These are phyloP conservation scores for Scrobipalpa costella DNA, from an alignment of 2,888 invertebrate genomes.

Conservation along the genomic window DNA sequence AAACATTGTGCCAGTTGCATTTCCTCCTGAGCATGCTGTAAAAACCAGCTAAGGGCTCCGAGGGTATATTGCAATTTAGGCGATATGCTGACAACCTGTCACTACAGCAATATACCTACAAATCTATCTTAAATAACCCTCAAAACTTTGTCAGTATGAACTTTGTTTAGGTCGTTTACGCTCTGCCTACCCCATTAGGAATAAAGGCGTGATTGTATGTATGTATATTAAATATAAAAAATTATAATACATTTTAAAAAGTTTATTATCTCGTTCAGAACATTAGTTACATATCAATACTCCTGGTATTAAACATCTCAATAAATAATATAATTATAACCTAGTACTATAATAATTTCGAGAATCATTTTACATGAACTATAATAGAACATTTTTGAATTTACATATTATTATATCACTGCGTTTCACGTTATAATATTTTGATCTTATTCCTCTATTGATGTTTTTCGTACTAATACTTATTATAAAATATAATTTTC, in stretches of 20 bases:
- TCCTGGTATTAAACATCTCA: constrained; percentile 54
- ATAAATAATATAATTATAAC: constrained; percentile 63
- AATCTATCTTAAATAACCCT: too few relatives aligned
- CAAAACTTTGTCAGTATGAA: too few relatives aligned
- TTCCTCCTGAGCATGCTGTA: too few relatives aligned
- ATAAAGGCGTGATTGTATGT: too few relatives aligned
- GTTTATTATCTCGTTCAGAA: constrained; percentile 57
- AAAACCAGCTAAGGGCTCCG: too few relatives aligned
- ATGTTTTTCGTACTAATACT: constrained; percentile 65
- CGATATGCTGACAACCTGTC: too few relatives aligned
- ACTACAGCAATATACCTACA: too few relatives aligned
- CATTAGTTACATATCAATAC: constrained; percentile 42
- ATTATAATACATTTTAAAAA: constrained; percentile 16
- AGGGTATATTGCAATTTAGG: too few relatives aligned
- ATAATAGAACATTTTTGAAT: constrained; percentile 41
- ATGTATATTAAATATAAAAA: not conserved
- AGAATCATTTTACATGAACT: constrained; percentile 54
- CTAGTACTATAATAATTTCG: constrained; percentile 64
- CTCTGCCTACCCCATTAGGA: too few relatives aligned
- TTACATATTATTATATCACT: constrained; percentile 46
- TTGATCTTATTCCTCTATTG: constrained; percentile 47
- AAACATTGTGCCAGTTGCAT: too few relatives aligned
- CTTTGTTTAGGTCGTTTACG: too few relatives aligned
- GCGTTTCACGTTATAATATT: constrained; percentile 41
- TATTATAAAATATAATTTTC: constrained; percentile 44